Percentiles rank a stretch among this genome's conserved stretches.
Evolutionary conservation across 2,888 invertebrate genomes (phyloP).

Genomic region (Megaustenia siamemsis): DNA sequence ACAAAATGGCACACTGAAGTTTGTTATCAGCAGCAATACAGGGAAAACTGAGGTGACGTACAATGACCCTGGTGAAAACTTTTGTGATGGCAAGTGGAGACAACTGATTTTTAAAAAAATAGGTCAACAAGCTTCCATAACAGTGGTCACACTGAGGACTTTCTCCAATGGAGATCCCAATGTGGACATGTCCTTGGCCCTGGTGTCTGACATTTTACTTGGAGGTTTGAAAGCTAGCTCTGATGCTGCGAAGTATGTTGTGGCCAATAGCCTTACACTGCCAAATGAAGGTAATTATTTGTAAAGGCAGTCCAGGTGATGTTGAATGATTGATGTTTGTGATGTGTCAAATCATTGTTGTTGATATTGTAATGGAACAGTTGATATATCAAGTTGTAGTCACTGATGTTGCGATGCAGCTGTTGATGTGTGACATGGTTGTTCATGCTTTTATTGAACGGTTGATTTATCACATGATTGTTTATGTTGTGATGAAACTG

Average conservation of each 20-base stretch:
- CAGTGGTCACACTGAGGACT: constrained; percentile 57
- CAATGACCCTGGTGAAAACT: constrained; percentile 57
- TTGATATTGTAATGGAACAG: background rate
- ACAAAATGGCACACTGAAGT: constrained; percentile 68
- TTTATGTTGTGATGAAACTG: too few relatives aligned
- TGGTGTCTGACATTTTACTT: constrained; percentile 70
- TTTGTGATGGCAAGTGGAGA: constrained; percentile 75
- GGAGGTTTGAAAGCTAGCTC: constrained; percentile 73
- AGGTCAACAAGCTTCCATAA: constrained; percentile 66
- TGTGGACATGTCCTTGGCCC: constrained; percentile 60
- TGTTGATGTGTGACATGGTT: background rate
- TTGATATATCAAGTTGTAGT: too few relatives aligned
- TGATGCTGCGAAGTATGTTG: constrained; percentile 65
- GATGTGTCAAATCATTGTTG: too few relatives aligned
- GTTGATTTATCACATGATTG: too few relatives aligned
- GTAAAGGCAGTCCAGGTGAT: background rate
- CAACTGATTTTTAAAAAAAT: constrained; percentile 62
- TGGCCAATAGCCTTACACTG: constrained; percentile 62
- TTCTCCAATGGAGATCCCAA: constrained; percentile 63
- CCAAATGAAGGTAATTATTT: constrained; percentile 62
- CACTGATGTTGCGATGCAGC: background rate
- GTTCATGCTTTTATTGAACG: too few relatives aligned
- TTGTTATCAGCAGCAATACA: constrained; percentile 69
- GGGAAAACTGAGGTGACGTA: constrained; percentile 63
- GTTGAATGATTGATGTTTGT: background rate